Evolutionary conservation across 2,797 vertebrate species (phyloP).

Genomic region (Miichthys miiuy): DNA sequence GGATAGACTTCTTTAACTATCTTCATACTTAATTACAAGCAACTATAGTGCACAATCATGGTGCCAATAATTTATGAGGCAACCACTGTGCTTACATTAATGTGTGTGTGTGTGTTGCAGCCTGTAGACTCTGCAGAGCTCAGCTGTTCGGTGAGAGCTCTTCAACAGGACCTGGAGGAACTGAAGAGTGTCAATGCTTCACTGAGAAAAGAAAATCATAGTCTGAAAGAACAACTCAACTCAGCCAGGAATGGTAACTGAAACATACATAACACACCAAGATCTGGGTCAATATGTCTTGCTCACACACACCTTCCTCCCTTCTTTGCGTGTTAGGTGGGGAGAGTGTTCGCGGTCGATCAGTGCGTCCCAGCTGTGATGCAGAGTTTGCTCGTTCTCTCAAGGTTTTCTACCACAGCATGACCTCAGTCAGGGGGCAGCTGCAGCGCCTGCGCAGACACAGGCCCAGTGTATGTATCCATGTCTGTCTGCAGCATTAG

Average conservation of each 20-base stretch:
- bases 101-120: constrained; percentile 59
- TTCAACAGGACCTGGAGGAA: constrained; percentile 87
- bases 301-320: neutral
- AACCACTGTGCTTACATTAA: neutral
- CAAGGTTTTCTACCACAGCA: constrained; percentile 91
- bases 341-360: constrained; percentile 61
- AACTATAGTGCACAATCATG: neutral
- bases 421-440: constrained; percentile 87
- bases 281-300: neutral
- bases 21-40: neutral
- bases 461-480: constrained; percentile 84
- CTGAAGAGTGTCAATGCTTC: constrained; percentile 85
- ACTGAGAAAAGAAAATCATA: constrained; percentile 87
- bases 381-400: constrained; percentile 90
- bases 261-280: neutral
- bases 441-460: constrained; percentile 86
- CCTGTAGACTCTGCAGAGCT: constrained; percentile 58
- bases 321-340: constrained; percentile 57
- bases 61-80: neutral
- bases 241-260: constrained; percentile 75
- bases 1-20: neutral
- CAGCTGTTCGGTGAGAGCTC: constrained; percentile 65
- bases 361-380: constrained; percentile 83
- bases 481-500: neutral
- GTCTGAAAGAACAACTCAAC: constrained; percentile 85